These are phyloP conservation scores for Ardeotis arabs DNA, from an alignment of 2,113 vertebrate genomes.

Conservation along the genomic window DNA sequence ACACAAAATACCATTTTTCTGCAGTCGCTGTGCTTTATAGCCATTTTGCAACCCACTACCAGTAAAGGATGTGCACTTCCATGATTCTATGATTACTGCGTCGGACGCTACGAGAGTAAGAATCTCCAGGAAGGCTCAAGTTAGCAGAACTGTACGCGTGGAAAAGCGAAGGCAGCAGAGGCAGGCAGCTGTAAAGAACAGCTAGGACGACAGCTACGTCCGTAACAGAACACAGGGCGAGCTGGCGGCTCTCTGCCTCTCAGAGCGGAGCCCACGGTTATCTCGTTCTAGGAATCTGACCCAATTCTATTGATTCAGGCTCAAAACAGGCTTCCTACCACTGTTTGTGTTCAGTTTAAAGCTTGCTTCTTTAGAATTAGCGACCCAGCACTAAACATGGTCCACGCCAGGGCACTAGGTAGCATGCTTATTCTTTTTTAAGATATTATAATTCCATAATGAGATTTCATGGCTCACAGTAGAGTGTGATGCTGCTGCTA, in stretches of 20 bases:
- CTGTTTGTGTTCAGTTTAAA: not conserved
- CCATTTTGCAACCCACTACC: rapidly evolving
- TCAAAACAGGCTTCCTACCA: not conserved
- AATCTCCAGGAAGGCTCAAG: rapidly evolving
- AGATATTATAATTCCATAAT: slow-evolving; percentile 44
- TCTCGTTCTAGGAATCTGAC: not conserved
- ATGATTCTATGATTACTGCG: not conserved
- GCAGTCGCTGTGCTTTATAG: not conserved
- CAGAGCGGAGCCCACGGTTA: not conserved
- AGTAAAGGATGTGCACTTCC: not conserved
- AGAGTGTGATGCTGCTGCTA: slow-evolving; percentile 44
- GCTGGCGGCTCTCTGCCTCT: not conserved
- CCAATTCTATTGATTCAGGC: not conserved
- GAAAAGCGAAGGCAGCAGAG: not conserved
- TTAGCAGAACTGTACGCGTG: rapidly evolving
- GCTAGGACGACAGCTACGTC: not conserved
- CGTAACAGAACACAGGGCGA: not conserved
- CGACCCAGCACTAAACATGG: slow-evolving; percentile 33
- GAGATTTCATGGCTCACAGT: slow-evolving; percentile 51
- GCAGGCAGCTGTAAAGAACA: not conserved
- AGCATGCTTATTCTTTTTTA: slow-evolving; percentile 14
- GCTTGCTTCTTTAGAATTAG: not conserved
- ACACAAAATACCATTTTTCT: rapidly evolving
- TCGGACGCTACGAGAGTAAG: rapidly evolving
- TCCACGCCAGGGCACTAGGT: not conserved